A percentile compares a stretch with the other conserved stretches of the same genome.
Evolutionary conservation across 2,113 vertebrate genomes (phyloP).

Genomic region (Coryphaenoides rupestris): DNA sequence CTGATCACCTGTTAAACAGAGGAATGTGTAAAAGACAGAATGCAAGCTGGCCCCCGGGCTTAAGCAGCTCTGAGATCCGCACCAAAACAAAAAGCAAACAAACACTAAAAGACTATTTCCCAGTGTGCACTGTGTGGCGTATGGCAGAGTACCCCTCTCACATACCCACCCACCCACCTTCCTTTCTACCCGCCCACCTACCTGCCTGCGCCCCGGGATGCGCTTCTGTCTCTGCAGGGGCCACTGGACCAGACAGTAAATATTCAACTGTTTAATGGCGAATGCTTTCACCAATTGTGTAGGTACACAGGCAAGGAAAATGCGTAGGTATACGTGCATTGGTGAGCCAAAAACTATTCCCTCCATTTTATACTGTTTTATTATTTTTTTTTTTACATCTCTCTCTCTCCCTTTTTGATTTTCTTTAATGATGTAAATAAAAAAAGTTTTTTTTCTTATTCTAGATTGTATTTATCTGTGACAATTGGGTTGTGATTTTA

Average conservation of each 20-base stretch:
- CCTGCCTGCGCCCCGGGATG: conserved; percentile 77
- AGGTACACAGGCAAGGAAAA: conserved; percentile 90
- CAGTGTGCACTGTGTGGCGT: conserved; percentile 68
- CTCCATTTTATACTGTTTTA: conserved; percentile 80
- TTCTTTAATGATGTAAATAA: conserved; percentile 1
- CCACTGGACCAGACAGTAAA: conserved; percentile 97
- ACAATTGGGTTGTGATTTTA: conserved; percentile 41
- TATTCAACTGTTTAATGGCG: conserved; percentile 98
- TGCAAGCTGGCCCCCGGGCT: conserved; percentile 80
- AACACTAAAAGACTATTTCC: conserved; percentile 85
- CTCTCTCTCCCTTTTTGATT: conserved; percentile 4
- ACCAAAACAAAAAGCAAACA: conserved; percentile 85
- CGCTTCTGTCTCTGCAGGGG: conserved; percentile 96
- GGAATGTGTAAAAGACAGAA: conserved; percentile 10
- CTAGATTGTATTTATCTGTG: conserved; percentile 43
- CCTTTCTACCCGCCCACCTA: conserved; percentile 38
- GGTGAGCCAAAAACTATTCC: conserved; percentile 98
- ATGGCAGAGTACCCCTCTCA: conserved; percentile 36
- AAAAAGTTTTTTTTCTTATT: conserved; percentile 52
- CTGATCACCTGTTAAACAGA: conserved; percentile 34
- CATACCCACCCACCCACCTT: conserved; percentile 33
- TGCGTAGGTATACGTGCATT: conserved; percentile 99
- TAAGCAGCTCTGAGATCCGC: conserved; percentile 87
- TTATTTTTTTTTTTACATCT: conserved; percentile 47
- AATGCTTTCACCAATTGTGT: conserved; percentile 95